Evolutionary conservation across 2,113 vertebrate genomes (phyloP).

Genomic region (Aplodontia rufa): DNA sequence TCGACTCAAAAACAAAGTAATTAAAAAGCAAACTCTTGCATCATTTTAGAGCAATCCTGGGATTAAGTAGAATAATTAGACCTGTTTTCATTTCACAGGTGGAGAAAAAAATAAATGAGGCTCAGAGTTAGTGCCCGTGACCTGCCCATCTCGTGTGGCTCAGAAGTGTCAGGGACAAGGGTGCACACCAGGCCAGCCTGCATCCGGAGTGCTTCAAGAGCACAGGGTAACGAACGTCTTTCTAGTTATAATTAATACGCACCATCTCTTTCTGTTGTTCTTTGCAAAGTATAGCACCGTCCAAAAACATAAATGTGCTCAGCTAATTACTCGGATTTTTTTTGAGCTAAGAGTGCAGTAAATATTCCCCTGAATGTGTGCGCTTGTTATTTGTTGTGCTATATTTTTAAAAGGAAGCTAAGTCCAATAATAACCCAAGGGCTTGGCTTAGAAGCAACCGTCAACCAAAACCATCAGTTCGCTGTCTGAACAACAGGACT

Average conservation of each 20-base stretch:
- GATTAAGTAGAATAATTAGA: background rate
- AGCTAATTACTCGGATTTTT: background rate
- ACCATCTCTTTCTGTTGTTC: background rate
- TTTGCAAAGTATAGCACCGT: background rate
- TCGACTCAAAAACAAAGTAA: background rate
- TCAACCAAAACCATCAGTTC: slow-evolving; percentile 36
- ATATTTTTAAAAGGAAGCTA: slow-evolving; percentile 15
- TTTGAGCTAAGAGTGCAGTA: background rate
- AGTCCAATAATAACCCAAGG: background rate
- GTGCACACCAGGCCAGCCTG: background rate
- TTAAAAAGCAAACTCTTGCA: background rate
- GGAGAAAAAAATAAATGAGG: background rate
- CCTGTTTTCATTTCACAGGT: background rate
- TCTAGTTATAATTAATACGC: background rate
- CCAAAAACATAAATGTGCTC: background rate
- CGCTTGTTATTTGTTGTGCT: background rate
- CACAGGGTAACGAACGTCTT: too few species aligned
- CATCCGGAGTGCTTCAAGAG: too few species aligned
- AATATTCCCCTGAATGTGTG: background rate
- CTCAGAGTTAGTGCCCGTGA: background rate
- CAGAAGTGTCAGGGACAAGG: background rate
- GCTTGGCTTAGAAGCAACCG: slow-evolving; percentile 15
- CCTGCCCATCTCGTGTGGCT: background rate
- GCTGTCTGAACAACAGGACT: background rate
- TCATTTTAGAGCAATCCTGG: background rate